Evolutionary conservation across 53 echinoderm and acorn worm species (phyloP).

Genomic region (Patiria pectinifera): DNA sequence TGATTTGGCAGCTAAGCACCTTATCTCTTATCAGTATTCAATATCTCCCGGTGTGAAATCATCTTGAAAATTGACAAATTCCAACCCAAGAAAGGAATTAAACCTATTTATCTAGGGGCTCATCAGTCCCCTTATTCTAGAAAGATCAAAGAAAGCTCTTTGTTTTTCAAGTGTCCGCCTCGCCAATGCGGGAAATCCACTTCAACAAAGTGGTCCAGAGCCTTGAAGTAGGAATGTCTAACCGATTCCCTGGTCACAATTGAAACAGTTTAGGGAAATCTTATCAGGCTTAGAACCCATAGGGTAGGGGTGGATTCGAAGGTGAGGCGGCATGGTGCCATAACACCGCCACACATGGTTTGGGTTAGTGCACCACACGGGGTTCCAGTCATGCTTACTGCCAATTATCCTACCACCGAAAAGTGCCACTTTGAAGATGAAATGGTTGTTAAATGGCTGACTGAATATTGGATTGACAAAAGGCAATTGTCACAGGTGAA

Average conservation of each 20-base stretch:
- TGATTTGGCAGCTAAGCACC: not conserved
- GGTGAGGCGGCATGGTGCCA: conserved; percentile 26
- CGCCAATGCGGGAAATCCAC: conserved; percentile 12
- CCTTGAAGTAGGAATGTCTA: conserved; percentile 48
- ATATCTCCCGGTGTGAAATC: conserved; percentile 2
- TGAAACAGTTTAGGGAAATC: not conserved
- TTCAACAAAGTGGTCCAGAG: conserved; percentile 27
- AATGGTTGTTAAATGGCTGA: not conserved
- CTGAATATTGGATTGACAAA: no score
- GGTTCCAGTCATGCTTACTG: conserved; percentile 28
- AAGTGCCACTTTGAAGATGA: not conserved
- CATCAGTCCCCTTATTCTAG: conserved; percentile 21
- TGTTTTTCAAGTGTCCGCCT: conserved; percentile 32
- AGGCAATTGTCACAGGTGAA: no score
- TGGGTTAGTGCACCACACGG: not conserved
- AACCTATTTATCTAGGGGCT: not conserved
- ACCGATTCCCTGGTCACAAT: not conserved
- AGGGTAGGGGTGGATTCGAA: not conserved
- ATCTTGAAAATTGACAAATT: conserved; percentile 15
- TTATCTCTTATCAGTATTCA: not conserved
- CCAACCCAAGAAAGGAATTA: not conserved
- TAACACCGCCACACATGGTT: conserved; percentile 47
- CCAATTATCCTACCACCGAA: conserved; percentile 24
- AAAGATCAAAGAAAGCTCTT: not conserved
- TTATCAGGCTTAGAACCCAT: conserved; percentile 12